Conservation (phyloP, 2,888 invertebrate genomes). For the Neoaliturus tenellus region DNA sequence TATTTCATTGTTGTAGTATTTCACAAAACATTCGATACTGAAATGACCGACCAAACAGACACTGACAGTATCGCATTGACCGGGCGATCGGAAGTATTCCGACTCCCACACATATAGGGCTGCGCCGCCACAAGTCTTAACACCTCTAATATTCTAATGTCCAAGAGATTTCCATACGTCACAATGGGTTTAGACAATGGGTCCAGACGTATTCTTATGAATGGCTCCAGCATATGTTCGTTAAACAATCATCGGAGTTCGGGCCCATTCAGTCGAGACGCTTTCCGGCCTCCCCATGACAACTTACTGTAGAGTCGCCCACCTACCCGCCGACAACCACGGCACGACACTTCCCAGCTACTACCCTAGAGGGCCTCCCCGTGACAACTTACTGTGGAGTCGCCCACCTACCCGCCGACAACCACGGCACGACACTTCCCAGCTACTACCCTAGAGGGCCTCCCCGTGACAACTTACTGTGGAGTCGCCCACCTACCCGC, state of each 20-base stretch:
- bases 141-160: slow-evolving; percentile 52
- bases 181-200: slow-evolving; percentile 43
- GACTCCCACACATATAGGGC: slow-evolving; percentile 1
- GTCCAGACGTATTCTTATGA: slow-evolving; percentile 50
- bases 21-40: too few relatives aligned
- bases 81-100: slow-evolving; percentile 10
- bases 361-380: too few relatives aligned
- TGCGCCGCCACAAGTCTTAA: slow-evolving; percentile 23
- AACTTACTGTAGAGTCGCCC: not conserved
- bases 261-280: slow-evolving; percentile 36
- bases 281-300: slow-evolving; percentile 16
- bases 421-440: too few relatives aligned
- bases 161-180: slow-evolving; percentile 46
- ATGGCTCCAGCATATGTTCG: slow-evolving; percentile 43
- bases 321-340: not conserved
- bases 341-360: too few relatives aligned
- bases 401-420: too few relatives aligned
- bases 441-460: too few relatives aligned
- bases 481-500: too few relatives aligned
- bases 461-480: too few relatives aligned
- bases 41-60: too few relatives aligned
- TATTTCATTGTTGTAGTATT: too few relatives aligned
- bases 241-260: slow-evolving; percentile 38
- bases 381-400: slow-evolving; percentile 5
- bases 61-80: too few relatives aligned